Conservation (phyloP, 2,888 invertebrate genomes). For the Marronus borbonicus region DNA sequence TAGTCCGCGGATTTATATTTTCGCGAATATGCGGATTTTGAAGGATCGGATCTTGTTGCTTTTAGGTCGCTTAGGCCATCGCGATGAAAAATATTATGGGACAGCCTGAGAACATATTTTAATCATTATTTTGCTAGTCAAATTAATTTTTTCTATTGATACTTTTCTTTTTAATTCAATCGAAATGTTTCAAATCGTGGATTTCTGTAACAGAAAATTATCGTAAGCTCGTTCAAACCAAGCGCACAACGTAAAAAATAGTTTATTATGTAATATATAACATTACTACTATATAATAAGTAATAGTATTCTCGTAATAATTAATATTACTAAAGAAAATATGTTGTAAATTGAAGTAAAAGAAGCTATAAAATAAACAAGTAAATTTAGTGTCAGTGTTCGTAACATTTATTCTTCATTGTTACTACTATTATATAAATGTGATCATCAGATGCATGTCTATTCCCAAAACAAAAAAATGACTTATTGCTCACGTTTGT, state of each 20-base stretch:
- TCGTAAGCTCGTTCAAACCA: slow-evolving; percentile 41
- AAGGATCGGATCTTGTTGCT: too few relatives aligned
- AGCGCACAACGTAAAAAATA: slow-evolving; percentile 36
- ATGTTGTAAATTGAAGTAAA: background rate
- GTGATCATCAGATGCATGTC: slow-evolving; percentile 33
- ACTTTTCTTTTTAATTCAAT: background rate
- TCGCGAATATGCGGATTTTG: too few relatives aligned
- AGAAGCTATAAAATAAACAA: slow-evolving; percentile 18
- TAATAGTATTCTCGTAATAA: slow-evolving; percentile 13
- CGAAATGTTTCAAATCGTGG: background rate
- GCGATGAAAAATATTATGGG: too few relatives aligned
- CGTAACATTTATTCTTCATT: slow-evolving; percentile 4
- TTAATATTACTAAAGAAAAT: background rate
- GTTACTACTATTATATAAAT: background rate
- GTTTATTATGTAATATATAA: slow-evolving; percentile 14
- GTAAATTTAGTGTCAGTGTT: slow-evolving; percentile 47
- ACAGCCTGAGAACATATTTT: too few relatives aligned
- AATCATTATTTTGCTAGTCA: background rate
- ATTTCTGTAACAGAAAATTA: background rate
- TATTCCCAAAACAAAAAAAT: slow-evolving; percentile 12
- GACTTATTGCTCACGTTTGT: slow-evolving; percentile 51
- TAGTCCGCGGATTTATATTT: too few relatives aligned
- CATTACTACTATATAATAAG: background rate
- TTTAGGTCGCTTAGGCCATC: too few relatives aligned
- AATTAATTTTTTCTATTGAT: background rate